Evolutionary conservation across 2,888 invertebrate species (phyloP), one percentile per base, ranked within the genome.

Genomic region (Craniophora ligustri): DNA sequence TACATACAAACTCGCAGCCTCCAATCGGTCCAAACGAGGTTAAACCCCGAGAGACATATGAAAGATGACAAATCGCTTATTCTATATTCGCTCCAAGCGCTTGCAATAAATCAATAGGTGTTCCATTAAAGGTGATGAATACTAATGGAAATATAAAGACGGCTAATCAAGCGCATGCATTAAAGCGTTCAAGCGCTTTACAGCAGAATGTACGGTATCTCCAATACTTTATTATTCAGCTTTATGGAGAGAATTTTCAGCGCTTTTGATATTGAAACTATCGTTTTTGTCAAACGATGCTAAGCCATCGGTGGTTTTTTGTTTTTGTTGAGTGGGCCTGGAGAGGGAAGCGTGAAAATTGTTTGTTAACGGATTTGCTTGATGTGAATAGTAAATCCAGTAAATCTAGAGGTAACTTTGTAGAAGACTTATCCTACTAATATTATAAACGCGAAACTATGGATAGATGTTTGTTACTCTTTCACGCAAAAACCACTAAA

Each of bases 1-100:
- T 54, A 45, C 60, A 48, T 59, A 48, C 44, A 51, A 48, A 54
- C 42, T 57, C 21, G 40, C 40, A 48, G 30, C 15, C 1, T 44
- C 15, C 47, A 32, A 67, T 54, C 58, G 47, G 45, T 58, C 13
- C 8, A 18, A 39, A 40, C 34, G 41, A 41, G 13, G 4, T 15
- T 18, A 15, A 16, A 30, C 18, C 41, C 31, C 60, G 5, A 5
- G 39, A 47, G 38, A 61, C 53, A 49, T 57, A 49, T 50, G 44
- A 62, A 63, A 47, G 36, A 71, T 61, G 71, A 64, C 60, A 60
- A 72, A 72, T 62, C 21, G 59, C 59, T 62, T 47, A 42, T 57
- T 60, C 45, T 47, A 60, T 45, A 49, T 62, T 53, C 53, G 15
- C 34, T 10, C 41, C 30, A 13, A 64, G 42, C 39, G 50, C 30